These are phyloP conservation scores for Artemia sinica DNA, from an alignment of 2,888 invertebrate genomes.

Conservation along the genomic window DNA sequence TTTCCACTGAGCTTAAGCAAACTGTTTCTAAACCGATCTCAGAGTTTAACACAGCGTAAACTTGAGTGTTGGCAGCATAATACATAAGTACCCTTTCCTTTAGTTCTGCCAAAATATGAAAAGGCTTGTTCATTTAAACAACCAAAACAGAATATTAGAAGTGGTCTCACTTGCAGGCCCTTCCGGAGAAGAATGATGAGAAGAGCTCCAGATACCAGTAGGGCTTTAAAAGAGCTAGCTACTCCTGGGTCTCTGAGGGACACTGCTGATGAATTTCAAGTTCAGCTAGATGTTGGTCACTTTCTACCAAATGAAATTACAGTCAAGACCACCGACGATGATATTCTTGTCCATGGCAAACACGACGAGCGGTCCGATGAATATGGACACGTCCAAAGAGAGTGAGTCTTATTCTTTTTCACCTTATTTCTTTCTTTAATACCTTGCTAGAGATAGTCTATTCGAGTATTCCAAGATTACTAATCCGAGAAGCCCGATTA, in stretches of 20 bases:
- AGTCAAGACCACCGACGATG: constrained; percentile 18
- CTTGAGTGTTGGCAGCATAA: too few species aligned
- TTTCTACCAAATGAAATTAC: constrained; percentile 18
- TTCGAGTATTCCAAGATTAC: too few species aligned
- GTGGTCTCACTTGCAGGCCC: background rate
- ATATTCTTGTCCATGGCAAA: constrained; percentile 19
- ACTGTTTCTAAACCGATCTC: too few species aligned
- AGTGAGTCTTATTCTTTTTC: constrained; percentile 4
- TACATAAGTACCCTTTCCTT: too few species aligned
- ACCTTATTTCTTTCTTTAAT: background rate
- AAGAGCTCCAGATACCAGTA: background rate
- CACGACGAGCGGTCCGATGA: constrained; percentile 21
- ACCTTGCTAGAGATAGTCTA: background rate
- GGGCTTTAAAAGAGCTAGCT: background rate
- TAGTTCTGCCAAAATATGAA: too few species aligned
- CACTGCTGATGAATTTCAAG: constrained; percentile 10
- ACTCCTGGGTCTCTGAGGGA: background rate
- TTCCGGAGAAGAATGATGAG: background rate
- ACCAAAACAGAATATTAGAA: too few species aligned
- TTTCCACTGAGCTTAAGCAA: too few species aligned
- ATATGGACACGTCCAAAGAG: constrained; percentile 21
- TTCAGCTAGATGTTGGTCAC: constrained; percentile 19
- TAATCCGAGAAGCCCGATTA: too few species aligned
- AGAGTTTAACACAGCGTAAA: too few species aligned
- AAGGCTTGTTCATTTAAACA: too few species aligned